Evolutionary conservation across 2,888 invertebrate genomes (phyloP), one percentile per base, ranked within the genome.

Genomic region (Isotomurus palustris): DNA sequence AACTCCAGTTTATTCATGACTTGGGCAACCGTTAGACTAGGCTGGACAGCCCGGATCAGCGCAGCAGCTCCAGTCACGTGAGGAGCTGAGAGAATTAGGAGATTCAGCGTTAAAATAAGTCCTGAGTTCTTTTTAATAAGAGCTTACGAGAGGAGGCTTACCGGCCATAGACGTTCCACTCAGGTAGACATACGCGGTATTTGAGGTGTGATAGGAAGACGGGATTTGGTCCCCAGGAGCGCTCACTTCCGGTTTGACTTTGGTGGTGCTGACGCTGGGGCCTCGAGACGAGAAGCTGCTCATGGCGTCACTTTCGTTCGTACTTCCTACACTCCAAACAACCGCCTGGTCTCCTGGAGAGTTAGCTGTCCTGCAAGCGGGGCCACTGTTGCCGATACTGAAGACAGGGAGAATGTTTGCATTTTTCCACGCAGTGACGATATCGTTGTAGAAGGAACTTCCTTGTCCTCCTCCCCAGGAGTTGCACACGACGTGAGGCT

Each of bases 151-250:
- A n/a, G n/a, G n/a, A n/a, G n/a, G n/a, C n/a, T n/a, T n/a, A n/a
- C n/a, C n/a, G 6, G 19, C 40, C 40, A 40, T 40, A 6, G 14
- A n/a, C 6, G 40, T 40, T 19, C 40, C 40, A n/a, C 10, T 10
- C 10, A 40, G 8, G 17, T 40, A 40, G 6, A 40, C 40, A 40
- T 40, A 40, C 6, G 10, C 40, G 17, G 6, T 40, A 10, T 10
- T 6, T 6, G n/a, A 6, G 14, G 10, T 40, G 40, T 40, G 17
- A 19, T 40, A 40, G 17, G 10, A 6, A 6, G 40, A 40, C 6
- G 40, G 40, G 19, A 40, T 40, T n/a, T 40, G 40, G 40, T 40
- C 40, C 10, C 40, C 40, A 6, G 40, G 40, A n/a, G 40, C 40
- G 8, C n/a, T n/a, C 6, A 40, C 43, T 43, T 43, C 43, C 24